A percentile compares a stretch with the other conserved stretches of the same genome.
phyloP scores from a whole-genome alignment of 1,140 invertebrate species.

The Papilio polytes region DNA sequence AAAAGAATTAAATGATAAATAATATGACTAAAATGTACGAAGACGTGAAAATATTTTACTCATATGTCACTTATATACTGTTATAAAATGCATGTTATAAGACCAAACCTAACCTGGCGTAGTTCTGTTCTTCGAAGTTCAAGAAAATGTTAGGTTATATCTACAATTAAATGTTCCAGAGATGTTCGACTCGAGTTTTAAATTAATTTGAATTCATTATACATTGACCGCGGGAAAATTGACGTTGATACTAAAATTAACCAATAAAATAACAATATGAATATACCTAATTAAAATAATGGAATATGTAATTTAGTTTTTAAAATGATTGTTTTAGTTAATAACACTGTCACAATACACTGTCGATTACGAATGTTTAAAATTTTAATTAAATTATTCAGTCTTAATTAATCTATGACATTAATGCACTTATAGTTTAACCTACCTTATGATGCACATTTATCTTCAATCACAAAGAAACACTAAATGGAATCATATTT shows the following conservation, averaged over 20 bases:
- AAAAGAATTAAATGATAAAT: neutral
- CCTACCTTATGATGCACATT: neutral
- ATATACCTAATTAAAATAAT: neutral
- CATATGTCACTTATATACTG: no score
- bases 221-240: slow-evolving; percentile 19
- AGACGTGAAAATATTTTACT: neutral
- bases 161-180: neutral
- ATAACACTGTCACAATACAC: neutral
- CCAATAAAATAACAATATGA: neutral
- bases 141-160: neutral
- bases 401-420: neutral
- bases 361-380: neutral
- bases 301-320: neutral
- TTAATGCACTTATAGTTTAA: neutral
- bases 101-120: neutral
- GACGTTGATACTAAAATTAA: neutral
- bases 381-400: neutral
- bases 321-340: neutral
- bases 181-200: neutral
- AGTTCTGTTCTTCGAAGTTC: neutral
- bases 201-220: slow-evolving; percentile 2
- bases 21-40: neutral
- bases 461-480: neutral
- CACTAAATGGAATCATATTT: neutral
- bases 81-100: neutral